Evolutionary conservation across 2,113 vertebrate species (phyloP), one percentile per base, ranked within the genome.

Genomic region (Acrocephalus arundinaceus): DNA sequence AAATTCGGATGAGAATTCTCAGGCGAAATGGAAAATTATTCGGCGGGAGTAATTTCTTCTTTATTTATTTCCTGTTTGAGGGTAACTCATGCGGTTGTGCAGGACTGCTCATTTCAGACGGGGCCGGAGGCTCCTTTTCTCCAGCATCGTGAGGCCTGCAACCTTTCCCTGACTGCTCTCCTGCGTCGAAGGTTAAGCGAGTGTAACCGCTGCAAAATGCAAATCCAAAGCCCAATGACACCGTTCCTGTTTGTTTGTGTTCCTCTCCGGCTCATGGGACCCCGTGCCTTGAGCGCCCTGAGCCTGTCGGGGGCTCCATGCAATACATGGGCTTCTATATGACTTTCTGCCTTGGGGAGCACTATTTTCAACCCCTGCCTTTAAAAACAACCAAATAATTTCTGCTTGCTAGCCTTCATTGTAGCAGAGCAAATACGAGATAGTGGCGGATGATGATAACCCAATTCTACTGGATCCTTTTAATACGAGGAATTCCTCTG

Each of bases 171-270:
- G 96, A 97, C 96, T n/a, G n/a, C n/a, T n/a, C 95, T 92, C 51
- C 7, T 67, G 80, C 84, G 89, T 94, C 25, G 77, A 46, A 74
- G 87, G 95, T 97, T 95, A 96, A 95, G 16, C 0, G 85, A 94
- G 94, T n/a, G 95, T 96, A 95, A 97, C 92, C 16, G 9, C 86
- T 87, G 93, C 62, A 31, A 91, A 96, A 91, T n/a, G 94, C 91
- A 96, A 96, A 97, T 95, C n/a, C 93, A 95, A 96, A 96, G 93
- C 57, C 89, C 33, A 74, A 33, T 46, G 91, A 85, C 90, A 94
- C 10, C 86, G 35, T 92, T 93, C 93, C 95, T 92, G 95, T 95
- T 96, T 86, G 95, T 95, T 90, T 95, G 83, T 52, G 92, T 75
- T 92, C 88, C 90, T 94, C 78, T 96, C 33, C 68, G 83, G 24